phyloP scores from a whole-genome alignment of 2,113 vertebrate genomes.

The Ellobius talpinus region DNA sequence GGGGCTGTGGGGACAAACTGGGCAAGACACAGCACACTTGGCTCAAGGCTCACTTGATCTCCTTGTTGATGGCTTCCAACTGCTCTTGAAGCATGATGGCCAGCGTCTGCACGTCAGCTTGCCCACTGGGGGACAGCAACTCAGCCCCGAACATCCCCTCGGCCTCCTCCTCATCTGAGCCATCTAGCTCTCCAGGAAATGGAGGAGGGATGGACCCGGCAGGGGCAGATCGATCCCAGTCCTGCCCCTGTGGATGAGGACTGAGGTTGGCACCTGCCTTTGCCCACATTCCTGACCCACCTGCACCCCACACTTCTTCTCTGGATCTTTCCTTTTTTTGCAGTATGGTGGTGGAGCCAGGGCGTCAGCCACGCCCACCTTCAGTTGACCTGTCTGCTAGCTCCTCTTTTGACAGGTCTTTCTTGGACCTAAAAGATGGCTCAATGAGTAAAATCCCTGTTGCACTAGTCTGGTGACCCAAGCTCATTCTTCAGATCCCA shows the following conservation, averaged over 20 bases:
- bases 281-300: not conserved
- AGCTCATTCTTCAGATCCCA: not conserved
- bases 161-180: slow-evolving; percentile 92
- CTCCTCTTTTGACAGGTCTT: not conserved
- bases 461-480: not conserved
- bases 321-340: not conserved
- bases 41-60: slow-evolving; percentile 91
- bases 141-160: slow-evolving; percentile 91
- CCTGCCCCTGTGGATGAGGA: slow-evolving; percentile 79
- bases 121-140: slow-evolving; percentile 93
- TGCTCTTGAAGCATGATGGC: slow-evolving; percentile 97
- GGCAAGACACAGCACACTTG: not conserved
- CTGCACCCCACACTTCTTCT: not conserved
- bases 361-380: not conserved
- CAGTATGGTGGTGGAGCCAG: not conserved
- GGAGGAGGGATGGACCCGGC: slow-evolving; percentile 88
- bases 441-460: not conserved
- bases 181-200: slow-evolving; percentile 90
- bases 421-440: not conserved
- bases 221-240: slow-evolving; percentile 90
- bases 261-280: not conserved
- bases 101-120: slow-evolving; percentile 95
- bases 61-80: slow-evolving; percentile 96
- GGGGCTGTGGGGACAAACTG: not conserved
- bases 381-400: no score